phyloP scores from a whole-genome alignment of 2,888 invertebrate genomes.

The Leptopterna dolabrata region DNA sequence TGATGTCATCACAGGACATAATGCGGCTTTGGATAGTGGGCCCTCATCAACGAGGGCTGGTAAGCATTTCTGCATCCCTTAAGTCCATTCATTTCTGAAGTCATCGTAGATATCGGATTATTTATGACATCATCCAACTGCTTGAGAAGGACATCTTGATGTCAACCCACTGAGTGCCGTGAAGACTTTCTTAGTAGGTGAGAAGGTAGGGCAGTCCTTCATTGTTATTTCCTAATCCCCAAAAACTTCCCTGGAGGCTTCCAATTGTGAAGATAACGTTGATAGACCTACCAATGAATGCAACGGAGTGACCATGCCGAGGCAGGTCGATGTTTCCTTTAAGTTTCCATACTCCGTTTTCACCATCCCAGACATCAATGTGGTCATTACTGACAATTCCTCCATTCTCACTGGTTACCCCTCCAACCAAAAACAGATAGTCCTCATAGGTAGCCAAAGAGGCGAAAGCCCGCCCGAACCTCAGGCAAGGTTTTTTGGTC shows the following conservation, averaged over 20 bases:
- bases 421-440: conserved; percentile 75
- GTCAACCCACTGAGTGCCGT: too few relatives aligned
- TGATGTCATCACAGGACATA: too few relatives aligned
- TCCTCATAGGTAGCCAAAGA: conserved; percentile 65
- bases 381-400: conserved; percentile 72
- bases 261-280: background rate
- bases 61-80: too few relatives aligned
- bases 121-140: too few relatives aligned
- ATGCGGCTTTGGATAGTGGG: too few relatives aligned
- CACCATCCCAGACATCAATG: conserved; percentile 74
- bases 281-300: conserved; percentile 71
- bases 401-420: conserved; percentile 70
- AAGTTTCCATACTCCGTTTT: conserved; percentile 71
- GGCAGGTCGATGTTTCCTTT: conserved; percentile 75
- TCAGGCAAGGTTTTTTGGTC: conserved; percentile 71
- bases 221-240: too few relatives aligned
- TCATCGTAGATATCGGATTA: too few relatives aligned
- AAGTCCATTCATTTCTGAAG: too few relatives aligned
- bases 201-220: too few relatives aligned
- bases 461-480: conserved; percentile 71
- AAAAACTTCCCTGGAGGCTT: too few relatives aligned
- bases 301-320: conserved; percentile 75
- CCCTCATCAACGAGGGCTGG: too few relatives aligned
- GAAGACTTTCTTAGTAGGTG: background rate
- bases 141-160: too few relatives aligned